Percentiles rank a stretch among this genome's conserved stretches.
Conservation (phyloP, 2,797 vertebrate species). For the Platalea minor region DNA sequence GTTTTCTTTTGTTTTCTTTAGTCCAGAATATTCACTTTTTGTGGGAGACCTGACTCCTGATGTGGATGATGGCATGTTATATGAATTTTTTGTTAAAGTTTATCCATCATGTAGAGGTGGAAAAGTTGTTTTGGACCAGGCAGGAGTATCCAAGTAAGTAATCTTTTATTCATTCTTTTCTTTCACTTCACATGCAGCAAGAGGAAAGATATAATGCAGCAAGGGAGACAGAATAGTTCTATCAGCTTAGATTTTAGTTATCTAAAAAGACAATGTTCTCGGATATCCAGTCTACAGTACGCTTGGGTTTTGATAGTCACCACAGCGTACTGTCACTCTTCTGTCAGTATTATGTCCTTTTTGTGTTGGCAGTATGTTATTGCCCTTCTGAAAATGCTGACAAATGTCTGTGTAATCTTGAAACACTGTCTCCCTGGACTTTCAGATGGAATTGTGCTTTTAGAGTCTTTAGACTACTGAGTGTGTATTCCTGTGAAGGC, state of each 20-base stretch:
- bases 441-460: neutral
- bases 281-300: neutral
- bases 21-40: constrained; percentile 90
- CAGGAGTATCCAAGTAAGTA: constrained; percentile 91
- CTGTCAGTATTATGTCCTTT: neutral
- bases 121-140: constrained; percentile 91
- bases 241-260: neutral
- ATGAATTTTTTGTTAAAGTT: constrained; percentile 93
- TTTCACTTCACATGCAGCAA: neutral
- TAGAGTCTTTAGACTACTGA: neutral
- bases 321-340: neutral
- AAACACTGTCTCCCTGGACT: neutral
- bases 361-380: neutral
- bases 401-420: neutral
- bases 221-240: neutral
- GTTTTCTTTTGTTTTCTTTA: constrained; percentile 59
- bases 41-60: constrained; percentile 91
- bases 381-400: neutral
- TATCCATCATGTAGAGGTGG: constrained; percentile 91
- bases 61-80: constrained; percentile 94
- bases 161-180: neutral
- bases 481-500: neutral
- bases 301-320: neutral
- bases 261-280: neutral
- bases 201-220: neutral